Conservation (phyloP, 2,113 vertebrate genomes). For the Oncorhynchus clarkii region DNA sequence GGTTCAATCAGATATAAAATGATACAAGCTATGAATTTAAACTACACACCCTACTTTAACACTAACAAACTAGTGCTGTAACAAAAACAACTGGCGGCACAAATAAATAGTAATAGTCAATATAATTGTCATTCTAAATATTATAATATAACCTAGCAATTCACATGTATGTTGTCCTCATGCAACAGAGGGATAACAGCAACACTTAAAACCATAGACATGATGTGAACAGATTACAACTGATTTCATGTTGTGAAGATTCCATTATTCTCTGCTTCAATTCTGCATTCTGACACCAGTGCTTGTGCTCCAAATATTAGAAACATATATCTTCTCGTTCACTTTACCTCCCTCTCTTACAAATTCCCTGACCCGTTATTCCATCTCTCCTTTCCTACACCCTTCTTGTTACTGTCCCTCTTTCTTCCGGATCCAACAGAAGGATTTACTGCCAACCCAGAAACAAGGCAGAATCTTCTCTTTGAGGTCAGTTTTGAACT, state of each 20-base stretch:
- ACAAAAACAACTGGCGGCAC: neutral
- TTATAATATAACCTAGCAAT: constrained; percentile 2
- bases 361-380: neutral
- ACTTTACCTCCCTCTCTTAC: constrained; percentile 40
- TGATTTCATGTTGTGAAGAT: neutral
- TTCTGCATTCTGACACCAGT: too few relatives aligned
- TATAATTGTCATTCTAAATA: neutral
- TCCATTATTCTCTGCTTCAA: too few relatives aligned
- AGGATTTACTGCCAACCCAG: constrained; percentile 73
- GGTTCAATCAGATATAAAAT: constrained; percentile 49
- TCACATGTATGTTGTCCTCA: constrained; percentile 1
- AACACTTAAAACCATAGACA: constrained; percentile 1
- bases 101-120: neutral
- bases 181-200: constrained; percentile 35
- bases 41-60: constrained; percentile 1
- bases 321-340: too few relatives aligned
- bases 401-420: constrained; percentile 44
- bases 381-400: neutral
- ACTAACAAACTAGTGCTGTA: neutral
- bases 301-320: too few relatives aligned
- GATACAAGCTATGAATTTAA: constrained; percentile 27
- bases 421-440: constrained; percentile 60
- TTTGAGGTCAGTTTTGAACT: constrained; percentile 51
- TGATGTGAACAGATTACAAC: neutral
- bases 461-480: constrained; percentile 70